Evolutionary conservation across 2,888 invertebrate species (phyloP), one percentile per base, ranked within the genome.

Genomic region (Nebria salina): DNA sequence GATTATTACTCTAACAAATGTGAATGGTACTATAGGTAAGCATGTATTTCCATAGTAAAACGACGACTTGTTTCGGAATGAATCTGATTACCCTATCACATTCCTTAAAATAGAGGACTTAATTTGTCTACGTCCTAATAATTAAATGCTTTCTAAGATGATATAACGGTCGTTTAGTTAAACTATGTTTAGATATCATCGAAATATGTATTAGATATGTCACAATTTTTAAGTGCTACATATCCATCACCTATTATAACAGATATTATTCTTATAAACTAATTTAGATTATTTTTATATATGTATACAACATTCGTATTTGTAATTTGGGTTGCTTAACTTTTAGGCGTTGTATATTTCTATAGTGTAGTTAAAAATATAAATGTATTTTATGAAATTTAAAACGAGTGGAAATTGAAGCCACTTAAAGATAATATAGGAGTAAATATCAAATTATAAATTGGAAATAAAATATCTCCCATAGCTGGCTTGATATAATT

Each of bases 51-150:
- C 70, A 70, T 25, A 70, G 20, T 25, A 25, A 70, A 25, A 20
- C 25, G 70, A 20, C 70, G 70, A 6, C 2, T 11, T 25, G 15
- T 26, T 25, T 26, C 0, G 26, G 4, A 11, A 2, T n/a, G 70
- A 26, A 70, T 70, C 70, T 26, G 70, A 70, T 70, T 70, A 70
- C 26, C 7, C 25, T 77, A 72, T 72, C 77, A 64, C 72, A 65
- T 76, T 65, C 77, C 72, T 54, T 54, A 54, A 20, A 26, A 41
- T 43, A 64, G 77, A 72, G 77, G 72, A 72, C 77, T 72, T 72
- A 77, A 77, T 77, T 77, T 77, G 77, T 77, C 72, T 64, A 77
- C 54, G 72, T 72, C 77, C 70, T 64, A 72, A 77, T 77, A 73
- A 73, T 73, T 72, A 77, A 77, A 41, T 15, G 54, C 34, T 43